phyloP scores from a whole-genome alignment of 2,888 invertebrate species.

The Aporophyla nigra region DNA sequence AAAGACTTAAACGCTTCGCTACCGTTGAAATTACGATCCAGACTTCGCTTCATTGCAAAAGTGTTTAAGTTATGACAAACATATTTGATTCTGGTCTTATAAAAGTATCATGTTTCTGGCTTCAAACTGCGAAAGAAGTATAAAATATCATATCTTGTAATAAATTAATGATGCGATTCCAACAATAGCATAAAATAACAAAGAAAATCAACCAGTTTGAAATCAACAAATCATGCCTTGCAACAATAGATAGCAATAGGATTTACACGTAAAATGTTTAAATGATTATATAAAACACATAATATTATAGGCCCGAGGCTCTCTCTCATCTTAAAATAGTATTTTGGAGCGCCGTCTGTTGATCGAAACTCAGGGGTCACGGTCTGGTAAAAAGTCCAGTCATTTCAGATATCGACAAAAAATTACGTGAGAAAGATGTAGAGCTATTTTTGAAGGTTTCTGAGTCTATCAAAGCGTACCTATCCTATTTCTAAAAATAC shows the following conservation, averaged over 20 bases:
- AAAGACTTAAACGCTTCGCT: not conserved
- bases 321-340: not conserved
- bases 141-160: too few relatives aligned
- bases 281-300: not conserved
- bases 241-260: not conserved
- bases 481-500: not conserved
- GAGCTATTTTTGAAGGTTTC: not conserved
- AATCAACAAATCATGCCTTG: not conserved
- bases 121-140: not conserved
- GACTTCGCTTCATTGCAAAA: constrained; percentile 13
- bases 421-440: too few relatives aligned
- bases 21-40: constrained; percentile 18
- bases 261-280: not conserved
- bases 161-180: not conserved
- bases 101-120: not conserved
- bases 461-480: too few relatives aligned
- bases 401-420: not conserved
- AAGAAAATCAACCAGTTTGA: not conserved
- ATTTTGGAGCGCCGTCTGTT: not conserved
- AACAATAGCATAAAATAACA: not conserved
- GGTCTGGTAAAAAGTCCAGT: not conserved
- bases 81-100: not conserved
- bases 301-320: not conserved
- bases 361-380: not conserved
- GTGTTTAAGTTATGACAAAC: not conserved